phyloP scores from a whole-genome alignment of 2,797 vertebrate genomes.

The Smutsia temminckii region DNA sequence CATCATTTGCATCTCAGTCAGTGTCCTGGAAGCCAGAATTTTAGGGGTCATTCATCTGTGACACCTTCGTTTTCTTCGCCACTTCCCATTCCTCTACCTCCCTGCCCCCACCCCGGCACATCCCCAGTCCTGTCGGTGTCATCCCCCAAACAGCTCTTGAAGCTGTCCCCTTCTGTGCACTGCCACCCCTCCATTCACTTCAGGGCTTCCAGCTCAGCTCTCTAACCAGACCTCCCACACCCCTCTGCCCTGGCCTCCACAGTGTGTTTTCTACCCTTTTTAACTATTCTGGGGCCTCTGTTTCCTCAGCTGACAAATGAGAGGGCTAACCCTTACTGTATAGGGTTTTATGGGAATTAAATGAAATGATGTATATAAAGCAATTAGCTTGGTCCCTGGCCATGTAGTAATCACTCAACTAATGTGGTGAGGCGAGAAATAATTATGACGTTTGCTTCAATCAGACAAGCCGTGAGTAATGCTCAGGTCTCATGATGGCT shows the following conservation, averaged over 20 bases:
- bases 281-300: not conserved
- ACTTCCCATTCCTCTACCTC: not conserved
- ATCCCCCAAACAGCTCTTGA: too few relatives aligned
- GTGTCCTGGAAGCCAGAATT: not conserved
- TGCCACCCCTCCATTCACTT: not conserved
- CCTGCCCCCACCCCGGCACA: too few relatives aligned
- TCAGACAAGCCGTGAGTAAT: not conserved
- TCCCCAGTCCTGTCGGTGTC: not conserved
- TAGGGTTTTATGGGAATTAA: constrained; percentile 20
- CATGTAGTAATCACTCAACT: not conserved
- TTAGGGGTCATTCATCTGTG: not conserved
- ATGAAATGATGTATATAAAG: not conserved
- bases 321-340: not conserved
- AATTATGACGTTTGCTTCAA: not conserved
- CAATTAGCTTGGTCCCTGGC: not conserved
- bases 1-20: not conserved
- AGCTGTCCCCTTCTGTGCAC: not conserved
- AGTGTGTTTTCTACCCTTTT: not conserved
- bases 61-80: not conserved
- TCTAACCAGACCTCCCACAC: not conserved
- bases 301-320: not conserved
- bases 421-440: not conserved
- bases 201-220: too few relatives aligned
- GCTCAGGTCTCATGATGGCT: not conserved
- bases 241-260: fast-evolving